Base-by-base conservation (phyloP, 1,140 invertebrate species). In the Cotesia glomerata region DNA sequence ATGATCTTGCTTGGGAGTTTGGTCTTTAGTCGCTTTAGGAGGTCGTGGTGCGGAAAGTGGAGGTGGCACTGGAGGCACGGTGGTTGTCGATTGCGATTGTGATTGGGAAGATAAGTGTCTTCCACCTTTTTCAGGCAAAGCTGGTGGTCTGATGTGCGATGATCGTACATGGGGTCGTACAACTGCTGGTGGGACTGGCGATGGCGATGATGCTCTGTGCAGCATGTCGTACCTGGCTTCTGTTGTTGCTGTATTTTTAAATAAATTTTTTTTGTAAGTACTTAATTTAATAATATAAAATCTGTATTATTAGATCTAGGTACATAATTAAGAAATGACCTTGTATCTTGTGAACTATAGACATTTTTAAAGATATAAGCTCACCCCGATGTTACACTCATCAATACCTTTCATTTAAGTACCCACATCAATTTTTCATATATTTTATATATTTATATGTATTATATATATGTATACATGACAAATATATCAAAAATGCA, bases 151-250 rank as follows among this genome's bases (percentile, higher is more conserved):
- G 14, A 18, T 45, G 2, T 76, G 74, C 9, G 39, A 45, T 45
- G 66, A 54, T 51, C 76, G 75, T 5, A 76, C 16, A 36, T 83
- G 82, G 73, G 84, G 61, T 79, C 83, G 77, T 61, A 78, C 35
- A 72, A 77, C 62, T 66, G 67, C 74, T 35, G 72, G 72, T 65
- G 84, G 80, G 52, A 79, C 73, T 8, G 79, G 76, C 7, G 80
- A 82, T 0, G 85, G 83, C 8, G 85, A 86, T 5, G 83, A 83
- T 0, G 84, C 84, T 39, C 83, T 76, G 66, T 87, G 86, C 63
- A 88, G 73, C 80, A 87, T 85, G 59, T 88, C 87, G 69, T 88
- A 88, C 45, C 86, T 84, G 49, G 85, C 80, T 71, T 88, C 87
- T 8, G 76, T 80, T 16, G 79, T 82, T 16, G 74, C 82, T 86